These are phyloP conservation scores for Scyliorhinus canicula DNA, from an alignment of 2,797 vertebrate genomes.

Conservation along the genomic window DNA sequence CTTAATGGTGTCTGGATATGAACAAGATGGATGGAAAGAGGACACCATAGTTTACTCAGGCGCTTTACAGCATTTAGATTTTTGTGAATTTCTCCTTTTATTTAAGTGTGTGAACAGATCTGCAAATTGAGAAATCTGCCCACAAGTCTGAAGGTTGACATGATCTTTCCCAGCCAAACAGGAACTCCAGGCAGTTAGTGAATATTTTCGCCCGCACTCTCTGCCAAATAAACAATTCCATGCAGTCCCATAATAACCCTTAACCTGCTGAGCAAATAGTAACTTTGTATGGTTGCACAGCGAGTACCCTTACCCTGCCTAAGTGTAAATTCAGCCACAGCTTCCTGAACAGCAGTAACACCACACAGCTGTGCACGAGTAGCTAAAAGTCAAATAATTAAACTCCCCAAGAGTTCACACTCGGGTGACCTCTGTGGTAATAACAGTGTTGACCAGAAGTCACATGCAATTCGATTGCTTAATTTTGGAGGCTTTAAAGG, in stretches of 20 bases:
- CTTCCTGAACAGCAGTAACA: background rate
- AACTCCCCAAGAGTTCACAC: background rate
- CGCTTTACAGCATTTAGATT: slow-evolving; percentile 6
- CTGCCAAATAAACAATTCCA: slow-evolving; percentile 23
- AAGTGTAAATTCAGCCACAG: background rate
- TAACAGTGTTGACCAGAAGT: background rate
- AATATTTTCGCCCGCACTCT: background rate
- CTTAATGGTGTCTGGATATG: background rate
- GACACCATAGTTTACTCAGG: background rate
- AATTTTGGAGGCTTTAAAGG: background rate
- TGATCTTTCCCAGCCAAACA: background rate
- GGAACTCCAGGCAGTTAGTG: background rate
- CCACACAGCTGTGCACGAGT: background rate
- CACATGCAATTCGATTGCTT: background rate
- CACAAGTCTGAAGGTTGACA: slow-evolving; percentile 7
- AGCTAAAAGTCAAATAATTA: background rate
- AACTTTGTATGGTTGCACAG: background rate
- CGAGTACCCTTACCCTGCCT: background rate
- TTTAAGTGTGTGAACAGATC: slow-evolving; percentile 6
- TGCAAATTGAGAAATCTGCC: slow-evolving; percentile 19
- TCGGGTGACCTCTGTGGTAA: background rate
- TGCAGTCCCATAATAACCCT: background rate
- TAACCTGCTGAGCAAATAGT: slow-evolving; percentile 30
- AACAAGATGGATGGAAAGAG: background rate
- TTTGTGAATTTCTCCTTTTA: slow-evolving; percentile 20